Evolutionary conservation across 2,797 vertebrate genomes (phyloP), one percentile per base, ranked within the genome.

Genomic region (Microchirus variegatus): DNA sequence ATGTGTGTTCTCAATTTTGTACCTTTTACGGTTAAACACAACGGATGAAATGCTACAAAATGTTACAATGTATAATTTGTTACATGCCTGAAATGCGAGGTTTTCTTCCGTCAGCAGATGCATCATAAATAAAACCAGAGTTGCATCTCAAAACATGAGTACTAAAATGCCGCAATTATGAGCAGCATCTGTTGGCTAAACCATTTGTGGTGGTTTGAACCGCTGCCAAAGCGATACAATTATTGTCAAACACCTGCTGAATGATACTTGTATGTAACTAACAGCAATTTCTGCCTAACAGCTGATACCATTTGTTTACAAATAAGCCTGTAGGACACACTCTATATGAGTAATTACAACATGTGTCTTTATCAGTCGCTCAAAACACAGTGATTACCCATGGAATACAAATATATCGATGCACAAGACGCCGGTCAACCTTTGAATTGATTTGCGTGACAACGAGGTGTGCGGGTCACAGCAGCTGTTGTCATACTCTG

Each of bases 151-250:
- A 72, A 84, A 65, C 71, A 63, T 62, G 59, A 74, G 62, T 68
- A 73, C 68, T 84, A 78, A 78, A 90, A 85, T 59, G 54, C 69
- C 42, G 64, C 68, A 80, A 88, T 87, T 81, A 87, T 74, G 67
- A 66, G 13, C 49, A 85, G 81, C 85, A 88, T 87, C 86, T 90
- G 87, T 75, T 63, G 46, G 59, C 54, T 42, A 53, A 84, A 79
- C 50, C 46, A 53, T 87, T 77, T 74, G 62, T 75, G 70, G 64
- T 70, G 59, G 69, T 71, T 66, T 80, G 51, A 60, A 63, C 65
- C 12, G 70, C 59, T 75, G 75, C 79, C 70, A 66, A 57, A 61
- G 36, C 55, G 53, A 22, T 83, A 70, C 76, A 83, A 80, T 59
- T 58, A 55, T 56, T 67, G 67, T 67, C 56, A 56, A 81, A 78